Evolutionary conservation across 2,797 vertebrate species (phyloP).

Genomic region (Octomys mimax): DNA sequence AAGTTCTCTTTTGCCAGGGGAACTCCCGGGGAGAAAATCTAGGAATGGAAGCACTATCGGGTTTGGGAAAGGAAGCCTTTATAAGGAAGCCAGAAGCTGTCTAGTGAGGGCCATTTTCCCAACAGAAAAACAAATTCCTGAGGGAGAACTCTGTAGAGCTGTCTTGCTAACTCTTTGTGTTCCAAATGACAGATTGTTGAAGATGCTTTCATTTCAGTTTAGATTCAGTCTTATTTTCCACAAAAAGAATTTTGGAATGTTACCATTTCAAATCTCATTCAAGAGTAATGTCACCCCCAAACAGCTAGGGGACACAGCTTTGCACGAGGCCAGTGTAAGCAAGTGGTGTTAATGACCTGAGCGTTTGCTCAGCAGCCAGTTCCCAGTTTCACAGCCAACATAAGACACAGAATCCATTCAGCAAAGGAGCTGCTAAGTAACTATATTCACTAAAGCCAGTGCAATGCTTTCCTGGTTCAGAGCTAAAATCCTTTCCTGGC

Average conservation of each 20-base stretch:
- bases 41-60: background rate
- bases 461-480: background rate
- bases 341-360: background rate
- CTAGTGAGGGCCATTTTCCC: background rate
- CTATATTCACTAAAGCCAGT: background rate
- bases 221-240: background rate
- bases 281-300: background rate
- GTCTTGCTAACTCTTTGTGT: slow-evolving; percentile 57
- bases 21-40: background rate
- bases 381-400: background rate
- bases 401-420: background rate
- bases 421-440: background rate
- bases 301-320: background rate
- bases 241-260: background rate
- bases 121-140: slow-evolving; percentile 60
- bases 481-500: background rate
- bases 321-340: background rate
- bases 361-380: background rate
- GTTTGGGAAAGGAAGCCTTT: slow-evolving; percentile 51
- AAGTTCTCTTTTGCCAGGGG: background rate
- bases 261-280: slow-evolving; percentile 1
- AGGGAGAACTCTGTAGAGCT: slow-evolving; percentile 12
- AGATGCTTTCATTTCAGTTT: background rate
- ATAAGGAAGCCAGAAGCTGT: slow-evolving; percentile 22
- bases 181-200: background rate